phyloP scores from a whole-genome alignment of 1,140 invertebrate species.

The Metaphire vulgaris region DNA sequence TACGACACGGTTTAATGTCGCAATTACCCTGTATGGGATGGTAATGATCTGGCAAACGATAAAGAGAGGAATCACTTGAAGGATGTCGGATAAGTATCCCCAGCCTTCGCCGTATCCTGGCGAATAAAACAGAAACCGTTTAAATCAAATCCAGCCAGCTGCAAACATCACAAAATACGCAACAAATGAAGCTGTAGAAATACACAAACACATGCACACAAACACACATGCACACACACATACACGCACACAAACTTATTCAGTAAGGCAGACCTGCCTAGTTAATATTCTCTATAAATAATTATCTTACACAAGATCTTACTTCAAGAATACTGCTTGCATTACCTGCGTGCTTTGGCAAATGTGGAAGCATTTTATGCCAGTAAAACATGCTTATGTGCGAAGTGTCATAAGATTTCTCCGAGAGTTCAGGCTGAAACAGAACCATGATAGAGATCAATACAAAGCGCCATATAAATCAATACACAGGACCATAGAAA shows the following conservation, averaged over 20 bases:
- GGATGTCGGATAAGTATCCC: conserved; percentile 66
- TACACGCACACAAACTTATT: too few relatives aligned
- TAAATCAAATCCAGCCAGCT: conserved; percentile 2
- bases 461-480: too few relatives aligned
- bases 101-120: conserved; percentile 62
- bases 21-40: too few relatives aligned
- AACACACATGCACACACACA: too few relatives aligned
- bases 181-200: too few relatives aligned
- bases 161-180: too few relatives aligned
- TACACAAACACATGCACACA: too few relatives aligned
- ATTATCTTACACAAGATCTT: neutral
- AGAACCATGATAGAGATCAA: too few relatives aligned
- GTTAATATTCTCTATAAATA: too few relatives aligned
- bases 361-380: neutral
- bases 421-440: neutral
- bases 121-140: neutral
- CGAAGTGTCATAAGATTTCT: neutral
- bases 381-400: neutral
- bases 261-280: too few relatives aligned
- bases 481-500: too few relatives aligned
- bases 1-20: too few relatives aligned
- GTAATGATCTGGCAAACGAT: conserved; percentile 62
- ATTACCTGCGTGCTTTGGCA: neutral
- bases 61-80: conserved; percentile 65
- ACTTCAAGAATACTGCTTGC: neutral